Base-by-base conservation (phyloP, 2,797 vertebrate genomes). In the Halcyon badia region DNA sequence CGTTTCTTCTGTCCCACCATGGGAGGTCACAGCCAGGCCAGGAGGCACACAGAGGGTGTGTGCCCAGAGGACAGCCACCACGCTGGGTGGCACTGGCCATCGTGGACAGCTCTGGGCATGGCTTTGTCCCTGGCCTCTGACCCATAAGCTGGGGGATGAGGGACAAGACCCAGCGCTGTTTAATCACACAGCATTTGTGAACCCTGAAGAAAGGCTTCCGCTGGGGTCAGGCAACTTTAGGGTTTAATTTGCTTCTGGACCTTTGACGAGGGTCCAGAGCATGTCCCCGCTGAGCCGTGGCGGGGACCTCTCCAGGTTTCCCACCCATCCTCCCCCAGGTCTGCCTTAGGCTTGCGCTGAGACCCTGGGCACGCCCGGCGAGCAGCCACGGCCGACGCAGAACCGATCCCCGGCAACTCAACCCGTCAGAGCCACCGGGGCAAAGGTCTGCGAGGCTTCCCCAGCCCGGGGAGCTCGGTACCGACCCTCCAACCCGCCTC, bases 61-160 rank as follows among this genome's bases (percentile, higher is more conserved):
- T 44, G 22, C 56, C 46, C 22, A 15, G 56, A 49, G 41, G 28
- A 54, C 22, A 33, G 37, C 6, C 9, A 10, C 46, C 26, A 17
- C 2, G 1, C 46, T 14, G 17, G 4, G 6, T 44, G 41, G 30
- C 57, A 42, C 35, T 14, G 41, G 18, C 15, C 60, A 31, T 3
- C 0, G 2, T 3, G 33, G 48, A 17, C 48, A 39, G n/a, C 68
- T 69, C 73, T 28, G 58, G 30, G 28, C 31, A 44, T 0, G 6
- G 46, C 19, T 83, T 61, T 49, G 37, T 22, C 12, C 30, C 25
- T 2, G 1, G 44, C 22, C 76, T 24, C 35, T 17, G 14, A 58
- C 57, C 39, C 2, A 2, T 42, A 25, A 25, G 24, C 17, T 9
- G n/a, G 5, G 6, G 75, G 30, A 8, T 3, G 60, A 25, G 0